Evolutionary conservation across 2,888 invertebrate genomes (phyloP), one percentile per base, ranked within the genome.

Genomic region (Coecobrya sp.): DNA sequence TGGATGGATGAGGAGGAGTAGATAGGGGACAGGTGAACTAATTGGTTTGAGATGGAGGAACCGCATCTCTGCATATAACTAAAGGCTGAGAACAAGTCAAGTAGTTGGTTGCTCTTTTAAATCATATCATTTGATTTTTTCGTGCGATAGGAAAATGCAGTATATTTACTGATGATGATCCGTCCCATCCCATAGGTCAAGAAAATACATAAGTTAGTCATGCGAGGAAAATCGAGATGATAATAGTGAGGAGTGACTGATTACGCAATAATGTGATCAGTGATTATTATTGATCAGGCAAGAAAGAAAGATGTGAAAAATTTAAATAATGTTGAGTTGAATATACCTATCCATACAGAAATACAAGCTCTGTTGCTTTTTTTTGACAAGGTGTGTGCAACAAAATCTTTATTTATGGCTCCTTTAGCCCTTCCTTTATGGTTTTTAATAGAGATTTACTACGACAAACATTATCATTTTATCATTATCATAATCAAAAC

Each of bases 21-120:
- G 49, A 76, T n/a, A n/a, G 76, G 68, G 86, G 86, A 86, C 86
- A 86, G 52, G 86, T 86, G 76, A 52, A 30, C 86, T 86, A 86
- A 86, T 86, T 86, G 73, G 59, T 49, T 30, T 76, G 86, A 86
- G 36, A 86, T 59, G 86, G 76, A 86, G 86, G 76, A 73, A 86
- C 73, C 59, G 45, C 73, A 76, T 22, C 65, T 8, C 65, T 25
- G 25, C 76, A 49, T 4, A 11, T 36, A 36, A 7, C 27, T 19
- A 70, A 70, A 36, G 4, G n/a, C n/a, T 70, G n/a, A 30, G 22
- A 65, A 27, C 70, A 36, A 70, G 36, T 70, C 70, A 36, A 70
- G 70, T 70, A 13, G 36, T 27, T 65, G 65, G n/a, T 25, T 27
- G 10, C 27, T 27, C 27, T 16, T 65, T 27, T 65, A 22, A 65